Evolutionary conservation across 1,140 invertebrate species (phyloP).

Genomic region (Dreissena polymorpha): DNA sequence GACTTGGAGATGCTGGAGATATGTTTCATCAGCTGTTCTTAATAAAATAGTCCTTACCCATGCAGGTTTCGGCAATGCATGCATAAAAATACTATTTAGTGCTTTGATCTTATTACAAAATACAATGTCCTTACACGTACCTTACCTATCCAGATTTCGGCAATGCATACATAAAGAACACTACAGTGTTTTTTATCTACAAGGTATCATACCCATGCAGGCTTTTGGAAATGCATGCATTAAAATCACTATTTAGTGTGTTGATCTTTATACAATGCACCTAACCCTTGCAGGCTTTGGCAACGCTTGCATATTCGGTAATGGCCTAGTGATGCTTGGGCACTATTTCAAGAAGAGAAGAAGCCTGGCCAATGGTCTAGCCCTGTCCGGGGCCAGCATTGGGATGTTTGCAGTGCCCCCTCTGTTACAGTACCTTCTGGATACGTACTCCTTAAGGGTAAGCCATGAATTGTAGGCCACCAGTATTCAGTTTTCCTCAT

Average conservation of each 20-base stretch:
- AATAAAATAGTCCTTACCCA: too few species aligned
- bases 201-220: too few species aligned
- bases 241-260: too few species aligned
- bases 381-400: slow-evolving; percentile 69
- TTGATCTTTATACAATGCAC: too few species aligned
- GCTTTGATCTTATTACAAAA: too few species aligned
- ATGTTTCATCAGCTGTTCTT: too few species aligned
- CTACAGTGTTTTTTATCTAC: too few species aligned
- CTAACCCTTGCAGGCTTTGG: slow-evolving; percentile 66
- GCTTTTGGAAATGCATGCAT: slow-evolving; percentile 3
- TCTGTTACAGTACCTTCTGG: slow-evolving; percentile 66
- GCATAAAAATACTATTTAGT: slow-evolving; percentile 35
- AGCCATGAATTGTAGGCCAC: not conserved
- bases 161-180: too few species aligned
- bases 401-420: slow-evolving; percentile 70
- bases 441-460: slow-evolving; percentile 60
- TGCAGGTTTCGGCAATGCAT: slow-evolving; percentile 72
- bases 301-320: slow-evolving; percentile 72
- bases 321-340: slow-evolving; percentile 74
- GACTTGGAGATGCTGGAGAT: too few species aligned
- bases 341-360: slow-evolving; percentile 71
- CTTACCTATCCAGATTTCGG: too few species aligned
- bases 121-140: too few species aligned
- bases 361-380: slow-evolving; percentile 74
- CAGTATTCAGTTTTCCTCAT: too few species aligned